These are phyloP conservation scores for Natator depressus DNA, from an alignment of 2,113 vertebrate species.

Conservation along the genomic window DNA sequence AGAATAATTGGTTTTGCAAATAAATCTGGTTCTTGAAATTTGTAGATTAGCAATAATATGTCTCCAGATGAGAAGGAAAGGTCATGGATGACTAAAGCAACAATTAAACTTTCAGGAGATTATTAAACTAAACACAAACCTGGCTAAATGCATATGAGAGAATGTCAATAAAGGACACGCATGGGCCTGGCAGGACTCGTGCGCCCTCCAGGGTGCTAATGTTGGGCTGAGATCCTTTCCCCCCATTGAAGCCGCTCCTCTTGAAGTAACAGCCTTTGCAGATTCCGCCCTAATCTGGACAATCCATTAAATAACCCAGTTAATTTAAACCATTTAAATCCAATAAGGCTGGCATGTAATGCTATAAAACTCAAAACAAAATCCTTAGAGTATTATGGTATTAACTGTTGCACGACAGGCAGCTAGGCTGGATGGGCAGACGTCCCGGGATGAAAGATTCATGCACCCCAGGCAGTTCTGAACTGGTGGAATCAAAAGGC, in stretches of 20 bases:
- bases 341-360: slow-evolving; percentile 71
- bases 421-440: fast-evolving
- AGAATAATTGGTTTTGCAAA: slow-evolving; percentile 85
- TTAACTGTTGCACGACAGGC: background rate
- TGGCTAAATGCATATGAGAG: slow-evolving; percentile 23
- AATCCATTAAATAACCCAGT: slow-evolving; percentile 75
- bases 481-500: background rate
- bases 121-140: slow-evolving; percentile 80
- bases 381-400: slow-evolving; percentile 58
- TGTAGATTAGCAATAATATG: slow-evolving; percentile 83
- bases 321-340: slow-evolving; percentile 76
- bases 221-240: slow-evolving; percentile 30
- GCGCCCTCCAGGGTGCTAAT: slow-evolving; percentile 58
- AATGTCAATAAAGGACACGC: slow-evolving; percentile 49
- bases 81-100: slow-evolving; percentile 82
- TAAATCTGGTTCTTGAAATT: slow-evolving; percentile 84
- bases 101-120: slow-evolving; percentile 83
- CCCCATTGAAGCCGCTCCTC: slow-evolving; percentile 40
- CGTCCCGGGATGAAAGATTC: background rate
- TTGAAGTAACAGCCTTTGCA: slow-evolving; percentile 53
- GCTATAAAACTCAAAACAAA: slow-evolving; percentile 72
- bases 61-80: slow-evolving; percentile 84
- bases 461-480: background rate
- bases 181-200: slow-evolving; percentile 35
- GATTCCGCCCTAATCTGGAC: slow-evolving; percentile 72